Evolutionary conservation across 2,797 vertebrate species (phyloP).

Genomic region (Chloroceryle amazona): DNA sequence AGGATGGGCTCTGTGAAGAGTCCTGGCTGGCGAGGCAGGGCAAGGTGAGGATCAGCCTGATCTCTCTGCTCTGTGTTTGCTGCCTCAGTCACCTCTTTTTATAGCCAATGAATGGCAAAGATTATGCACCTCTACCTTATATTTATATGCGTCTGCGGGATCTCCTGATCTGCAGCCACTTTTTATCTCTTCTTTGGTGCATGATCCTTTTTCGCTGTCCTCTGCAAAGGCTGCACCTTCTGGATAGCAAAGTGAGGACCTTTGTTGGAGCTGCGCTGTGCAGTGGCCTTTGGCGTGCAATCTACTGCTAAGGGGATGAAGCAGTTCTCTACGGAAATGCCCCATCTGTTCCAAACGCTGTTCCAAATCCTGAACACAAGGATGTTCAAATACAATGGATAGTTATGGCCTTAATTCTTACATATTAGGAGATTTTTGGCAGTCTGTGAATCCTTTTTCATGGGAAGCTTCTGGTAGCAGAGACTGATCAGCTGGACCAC

Average conservation of each 20-base stretch:
- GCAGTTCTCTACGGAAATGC: not conserved
- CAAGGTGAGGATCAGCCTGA: not conserved
- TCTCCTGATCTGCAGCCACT: not conserved
- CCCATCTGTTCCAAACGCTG: not conserved
- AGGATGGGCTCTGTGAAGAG: not conserved
- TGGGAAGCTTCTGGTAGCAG: not conserved
- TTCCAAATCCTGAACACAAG: not conserved
- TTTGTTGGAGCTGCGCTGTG: not conserved
- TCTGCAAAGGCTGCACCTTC: not conserved
- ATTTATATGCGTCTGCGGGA: accelerated
- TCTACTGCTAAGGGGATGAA: not conserved
- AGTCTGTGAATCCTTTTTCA: not conserved
- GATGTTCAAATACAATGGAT: not conserved
- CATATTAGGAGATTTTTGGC: not conserved
- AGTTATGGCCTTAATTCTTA: not conserved
- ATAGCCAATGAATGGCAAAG: not conserved
- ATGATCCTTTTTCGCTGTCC: not conserved
- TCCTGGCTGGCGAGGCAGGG: not conserved
- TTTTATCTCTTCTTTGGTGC: not conserved
- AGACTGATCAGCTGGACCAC: not conserved
- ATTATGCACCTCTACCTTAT: not conserved
- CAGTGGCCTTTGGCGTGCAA: not conserved
- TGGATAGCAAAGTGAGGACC: not conserved
- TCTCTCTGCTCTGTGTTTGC: not conserved
- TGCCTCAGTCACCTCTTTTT: not conserved